Evolutionary conservation across 2,113 vertebrate species (phyloP), one percentile per base, ranked within the genome.

Genomic region (Nothocercus nigrocapillus): DNA sequence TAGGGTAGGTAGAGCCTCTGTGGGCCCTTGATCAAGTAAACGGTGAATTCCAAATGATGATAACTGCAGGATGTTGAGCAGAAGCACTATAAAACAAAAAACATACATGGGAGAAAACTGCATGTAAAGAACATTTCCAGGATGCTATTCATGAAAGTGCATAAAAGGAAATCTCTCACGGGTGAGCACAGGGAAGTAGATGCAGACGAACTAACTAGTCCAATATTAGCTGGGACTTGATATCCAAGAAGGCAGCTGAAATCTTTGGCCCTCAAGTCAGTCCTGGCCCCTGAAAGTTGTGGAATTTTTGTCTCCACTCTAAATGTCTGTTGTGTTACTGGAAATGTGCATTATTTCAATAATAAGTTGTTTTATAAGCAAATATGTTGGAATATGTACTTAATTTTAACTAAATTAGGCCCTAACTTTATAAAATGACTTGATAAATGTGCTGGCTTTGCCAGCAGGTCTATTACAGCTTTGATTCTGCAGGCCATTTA

Each of bases 141-240:
- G 13, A 81, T 61, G 32, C 32, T 77, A 2, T 67, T 77, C 51
- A 28, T 53, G 56, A 67, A 81, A 21, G 13, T 75, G 15, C 32
- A 27, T 85, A 59, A 85, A 94, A 91, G 85, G 85, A 95, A 94
- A 91, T 91, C 64, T 86, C 34, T 86, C 93, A 73, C 62, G 93
- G 53, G 93, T 82, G 62, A 86, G 24, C n/a, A 53, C 15, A 84
- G 51, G 51, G 79, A 89, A 82, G 19, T 7, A 59, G 61, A 78
- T 75, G 63, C 28, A 94, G 54, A 36, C 63, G n/a, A 89, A 32
- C 88, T 51, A 59, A 40, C 75, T 91, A 88, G n/a, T 58, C 22
- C 28, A 75, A 84, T 69, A 17, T 47, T 75, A 14, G 20, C 27
- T 69, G 24, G 20, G 54, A 56, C 54, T 56, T 78, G 34, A 78